Evolutionary conservation across 1,140 invertebrate species (phyloP).

Genomic region (Drepana arcuata): DNA sequence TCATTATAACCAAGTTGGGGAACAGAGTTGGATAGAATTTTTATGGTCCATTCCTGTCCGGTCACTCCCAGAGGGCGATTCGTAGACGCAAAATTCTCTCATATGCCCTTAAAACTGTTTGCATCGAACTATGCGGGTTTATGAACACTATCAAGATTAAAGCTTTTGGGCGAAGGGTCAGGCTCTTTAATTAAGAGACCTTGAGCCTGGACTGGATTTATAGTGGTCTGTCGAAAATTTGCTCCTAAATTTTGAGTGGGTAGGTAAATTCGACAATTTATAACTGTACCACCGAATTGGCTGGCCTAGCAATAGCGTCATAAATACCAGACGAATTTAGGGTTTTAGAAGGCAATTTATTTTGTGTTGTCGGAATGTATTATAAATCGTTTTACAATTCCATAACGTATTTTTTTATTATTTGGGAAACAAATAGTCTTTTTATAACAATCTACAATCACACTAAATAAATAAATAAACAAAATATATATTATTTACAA

Average conservation of each 20-base stretch:
- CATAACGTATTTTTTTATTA: slow-evolving; percentile 2
- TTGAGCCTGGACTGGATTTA: background rate
- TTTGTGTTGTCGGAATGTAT: no score
- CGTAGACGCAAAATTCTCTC: no score
- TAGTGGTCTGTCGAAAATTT: slow-evolving; percentile 8
- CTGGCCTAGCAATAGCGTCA: no score
- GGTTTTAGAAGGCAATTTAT: no score
- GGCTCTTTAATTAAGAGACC: background rate
- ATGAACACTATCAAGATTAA: background rate
- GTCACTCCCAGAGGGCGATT: no score
- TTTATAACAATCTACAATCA: slow-evolving; percentile 9
- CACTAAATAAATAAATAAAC: no score
- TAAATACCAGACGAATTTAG: background rate
- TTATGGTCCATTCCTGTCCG: no score
- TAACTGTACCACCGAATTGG: no score
- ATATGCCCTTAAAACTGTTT: background rate
- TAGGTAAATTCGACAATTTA: background rate
- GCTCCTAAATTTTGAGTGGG: slow-evolving; percentile 1
- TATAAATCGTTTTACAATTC: no score
- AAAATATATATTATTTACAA: no score
- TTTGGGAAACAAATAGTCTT: background rate
- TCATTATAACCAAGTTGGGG: no score
- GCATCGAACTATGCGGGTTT: background rate
- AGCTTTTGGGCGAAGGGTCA: background rate
- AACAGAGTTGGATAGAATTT: no score